Conservation (phyloP, 1,140 invertebrate genomes). For the Colletes latitarsis region DNA sequence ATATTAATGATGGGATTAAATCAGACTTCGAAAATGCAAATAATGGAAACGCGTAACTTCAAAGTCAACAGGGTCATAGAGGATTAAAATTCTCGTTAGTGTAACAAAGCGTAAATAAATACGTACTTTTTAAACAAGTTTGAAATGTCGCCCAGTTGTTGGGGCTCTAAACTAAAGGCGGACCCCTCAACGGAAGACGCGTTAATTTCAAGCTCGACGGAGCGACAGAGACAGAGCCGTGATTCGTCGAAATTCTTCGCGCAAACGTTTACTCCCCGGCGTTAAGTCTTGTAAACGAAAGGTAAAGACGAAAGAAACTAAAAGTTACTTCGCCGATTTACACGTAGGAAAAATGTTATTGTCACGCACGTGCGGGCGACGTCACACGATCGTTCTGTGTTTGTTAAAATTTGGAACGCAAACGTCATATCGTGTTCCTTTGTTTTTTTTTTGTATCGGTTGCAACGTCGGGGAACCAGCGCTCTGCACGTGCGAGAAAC, state of each 20-base stretch:
- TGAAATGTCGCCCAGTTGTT: too few relatives aligned
- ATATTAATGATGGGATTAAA: too few relatives aligned
- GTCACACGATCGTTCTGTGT: background rate
- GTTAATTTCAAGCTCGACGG: too few relatives aligned
- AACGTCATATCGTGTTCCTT: background rate
- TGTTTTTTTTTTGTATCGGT: background rate
- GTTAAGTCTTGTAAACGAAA: background rate
- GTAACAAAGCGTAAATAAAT: too few relatives aligned
- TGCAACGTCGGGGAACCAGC: background rate
- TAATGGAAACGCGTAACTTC: too few relatives aligned
- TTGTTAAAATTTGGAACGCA: background rate
- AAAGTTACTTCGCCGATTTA: constrained; percentile 22
- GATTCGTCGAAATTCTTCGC: background rate
- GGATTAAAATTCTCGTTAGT: too few relatives aligned
- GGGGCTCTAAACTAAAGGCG: too few relatives aligned
- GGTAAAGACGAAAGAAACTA: background rate
- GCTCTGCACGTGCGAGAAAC: constrained; percentile 42
- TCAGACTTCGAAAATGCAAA: too few relatives aligned
- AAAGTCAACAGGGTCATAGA: too few relatives aligned
- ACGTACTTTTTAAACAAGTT: too few relatives aligned
- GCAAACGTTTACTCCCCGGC: constrained; percentile 9
- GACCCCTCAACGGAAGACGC: too few relatives aligned
- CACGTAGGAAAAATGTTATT: constrained; percentile 32
- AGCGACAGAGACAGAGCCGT: too few relatives aligned
- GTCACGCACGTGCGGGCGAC: constrained; percentile 35